Evolutionary conservation across 2,797 vertebrate species (phyloP), one percentile per base, ranked within the genome.

Genomic region (Pipistrellus pygmaeus): DNA sequence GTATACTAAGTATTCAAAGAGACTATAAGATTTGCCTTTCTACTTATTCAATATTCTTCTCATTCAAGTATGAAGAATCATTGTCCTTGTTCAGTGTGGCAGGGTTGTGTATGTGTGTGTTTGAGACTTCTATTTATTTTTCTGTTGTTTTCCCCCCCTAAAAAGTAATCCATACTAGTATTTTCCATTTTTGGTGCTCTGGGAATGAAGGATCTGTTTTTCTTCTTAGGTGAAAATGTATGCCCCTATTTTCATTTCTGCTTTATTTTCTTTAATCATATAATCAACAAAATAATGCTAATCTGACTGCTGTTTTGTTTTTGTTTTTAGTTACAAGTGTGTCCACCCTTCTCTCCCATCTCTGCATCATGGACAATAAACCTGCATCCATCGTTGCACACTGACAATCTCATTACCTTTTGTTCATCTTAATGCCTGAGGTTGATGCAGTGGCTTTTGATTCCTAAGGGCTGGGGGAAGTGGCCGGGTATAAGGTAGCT

Each of bases 401-500:
- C 20, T 94, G 95, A 95, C 93, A 93, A 51, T 90, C 85, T 91
- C 91, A 41, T 95, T 92, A 91, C 55, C 35, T 66, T 95, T 94
- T 94, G 82, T 90, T 96, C 95, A 94, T 96, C 96, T 96, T 92
- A 92, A 83, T 83, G 88, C 82, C 87, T 93, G 94, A 96, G 81
- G 89, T 85, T 91, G 91, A 95, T 1, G 30, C 83, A 81, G 77
- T 85, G 73, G 64, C 46, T 96, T 95, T 88, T 95, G 87, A 95
- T 91, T 91, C 66, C 78, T 88, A 41, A 44, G 75, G 53, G 64
- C 69, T 75, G 35, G 55, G 71, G 92, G 77, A 68, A 93, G 38
- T 75, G 81, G n/a, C 72, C 90, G 75, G 88, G 46, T 76, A 57
- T 76, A 1, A 1, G 21, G 84, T 60, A 38, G 84, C 51, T 72